phyloP scores from a whole-genome alignment of 2,113 vertebrate genomes.

The Corvus moneduloides region DNA sequence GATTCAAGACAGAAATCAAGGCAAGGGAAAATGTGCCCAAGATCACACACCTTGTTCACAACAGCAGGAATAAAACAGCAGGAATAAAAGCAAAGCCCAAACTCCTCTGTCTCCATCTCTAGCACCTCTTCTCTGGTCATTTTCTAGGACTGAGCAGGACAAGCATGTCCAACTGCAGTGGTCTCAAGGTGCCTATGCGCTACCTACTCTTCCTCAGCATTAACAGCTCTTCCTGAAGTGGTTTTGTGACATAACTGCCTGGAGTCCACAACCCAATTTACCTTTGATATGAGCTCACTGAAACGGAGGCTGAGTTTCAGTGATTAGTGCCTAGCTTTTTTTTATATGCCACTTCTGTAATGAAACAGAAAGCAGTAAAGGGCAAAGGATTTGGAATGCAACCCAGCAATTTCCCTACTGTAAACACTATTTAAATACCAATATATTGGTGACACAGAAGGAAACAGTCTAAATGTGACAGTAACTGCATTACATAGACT shows the following conservation, averaged over 20 bases:
- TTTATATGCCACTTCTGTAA: background rate
- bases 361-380: background rate
- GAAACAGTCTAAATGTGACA: background rate
- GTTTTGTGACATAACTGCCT: background rate
- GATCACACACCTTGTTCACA: background rate
- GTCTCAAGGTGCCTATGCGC: background rate
- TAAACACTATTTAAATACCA: background rate
- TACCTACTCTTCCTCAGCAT: background rate
- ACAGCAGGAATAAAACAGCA: fast-evolving
- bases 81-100: background rate
- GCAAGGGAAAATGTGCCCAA: background rate
- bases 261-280: background rate
- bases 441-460: background rate
- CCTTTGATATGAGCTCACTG: background rate
- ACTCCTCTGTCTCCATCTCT: background rate
- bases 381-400: background rate
- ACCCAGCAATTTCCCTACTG: background rate
- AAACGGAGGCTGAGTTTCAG: background rate
- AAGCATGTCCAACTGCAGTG: background rate
- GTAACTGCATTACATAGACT: background rate
- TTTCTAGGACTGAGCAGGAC: background rate
- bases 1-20: background rate
- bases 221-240: background rate
- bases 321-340: background rate
- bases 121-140: background rate